These are phyloP conservation scores for Thalpophila matura DNA, from an alignment of 2,888 invertebrate genomes.

Conservation along the genomic window DNA sequence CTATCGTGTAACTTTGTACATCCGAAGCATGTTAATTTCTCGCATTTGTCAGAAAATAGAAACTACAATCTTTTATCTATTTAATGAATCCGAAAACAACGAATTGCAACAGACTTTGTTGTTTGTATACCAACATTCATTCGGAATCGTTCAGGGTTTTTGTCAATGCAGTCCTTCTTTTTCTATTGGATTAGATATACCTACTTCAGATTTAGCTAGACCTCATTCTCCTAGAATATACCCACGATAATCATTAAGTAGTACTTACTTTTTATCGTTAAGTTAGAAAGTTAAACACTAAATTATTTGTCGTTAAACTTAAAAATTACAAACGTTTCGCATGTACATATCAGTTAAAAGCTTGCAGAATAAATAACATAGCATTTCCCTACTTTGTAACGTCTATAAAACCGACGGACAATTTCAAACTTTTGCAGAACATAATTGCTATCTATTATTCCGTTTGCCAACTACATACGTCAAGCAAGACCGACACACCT, in stretches of 20 bases:
- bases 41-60: too few species aligned
- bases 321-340: slow-evolving; percentile 37
- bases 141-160: neutral
- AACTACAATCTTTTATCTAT: too few species aligned
- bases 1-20: too few species aligned
- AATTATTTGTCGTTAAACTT: slow-evolving; percentile 32
- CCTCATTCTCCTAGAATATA: neutral
- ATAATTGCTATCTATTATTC: slow-evolving; percentile 59
- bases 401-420: slow-evolving; percentile 47
- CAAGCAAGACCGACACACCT: slow-evolving; percentile 62
- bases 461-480: slow-evolving; percentile 55
- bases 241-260: slow-evolving; percentile 6
- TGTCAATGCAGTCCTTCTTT: neutral
- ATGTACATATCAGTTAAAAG: slow-evolving; percentile 32
- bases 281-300: slow-evolving; percentile 43
- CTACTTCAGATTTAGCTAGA: neutral
- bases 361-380: slow-evolving; percentile 35
- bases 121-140: neutral
- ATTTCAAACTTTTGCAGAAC: slow-evolving; percentile 46
- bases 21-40: too few species aligned
- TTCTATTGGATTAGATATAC: slow-evolving; percentile 17
- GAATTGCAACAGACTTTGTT: neutral
- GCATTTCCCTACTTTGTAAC: slow-evolving; percentile 51
- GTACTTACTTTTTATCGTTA: slow-evolving; percentile 1
- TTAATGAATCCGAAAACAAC: too few species aligned